Evolutionary conservation across 1,140 invertebrate species (phyloP).

Genomic region (Dolichoris vasculosae): DNA sequence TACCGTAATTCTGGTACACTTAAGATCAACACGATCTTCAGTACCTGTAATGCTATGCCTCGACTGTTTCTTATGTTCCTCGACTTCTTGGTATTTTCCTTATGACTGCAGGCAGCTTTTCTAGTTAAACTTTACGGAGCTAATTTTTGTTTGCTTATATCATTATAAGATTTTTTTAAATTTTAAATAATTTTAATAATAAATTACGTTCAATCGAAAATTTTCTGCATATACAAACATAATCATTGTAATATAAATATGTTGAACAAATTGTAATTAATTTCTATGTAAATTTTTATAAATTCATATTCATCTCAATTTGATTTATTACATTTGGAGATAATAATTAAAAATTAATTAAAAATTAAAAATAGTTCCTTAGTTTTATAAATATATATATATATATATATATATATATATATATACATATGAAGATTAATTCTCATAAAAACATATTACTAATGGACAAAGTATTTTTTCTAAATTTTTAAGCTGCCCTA

Average conservation of each 20-base stretch:
- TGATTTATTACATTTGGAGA: too few species aligned
- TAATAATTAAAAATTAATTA: too few species aligned
- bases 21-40: not conserved
- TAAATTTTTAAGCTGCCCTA: conserved; percentile 9
- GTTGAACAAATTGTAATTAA: not conserved
- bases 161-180: not conserved
- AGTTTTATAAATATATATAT: too few species aligned
- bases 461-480: not conserved
- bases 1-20: conserved; percentile 42
- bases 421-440: not conserved
- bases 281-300: not conserved
- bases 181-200: not conserved
- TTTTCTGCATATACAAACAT: too few species aligned
- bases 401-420: too few species aligned
- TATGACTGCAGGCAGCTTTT: conserved; percentile 33
- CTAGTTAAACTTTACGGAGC: conserved; percentile 1
- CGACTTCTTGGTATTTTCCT: conserved; percentile 3
- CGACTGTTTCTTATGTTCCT: conserved; percentile 6
- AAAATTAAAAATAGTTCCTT: too few species aligned
- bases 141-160: not conserved
- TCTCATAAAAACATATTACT: not conserved
- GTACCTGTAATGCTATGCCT: conserved; percentile 12
- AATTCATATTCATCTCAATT: not conserved
- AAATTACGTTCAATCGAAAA: too few species aligned
- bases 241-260: not conserved